A percentile compares a stretch with the other conserved stretches of the same genome.
Conservation (phyloP, 2,888 invertebrate genomes). For the Dendrolimus pini region DNA sequence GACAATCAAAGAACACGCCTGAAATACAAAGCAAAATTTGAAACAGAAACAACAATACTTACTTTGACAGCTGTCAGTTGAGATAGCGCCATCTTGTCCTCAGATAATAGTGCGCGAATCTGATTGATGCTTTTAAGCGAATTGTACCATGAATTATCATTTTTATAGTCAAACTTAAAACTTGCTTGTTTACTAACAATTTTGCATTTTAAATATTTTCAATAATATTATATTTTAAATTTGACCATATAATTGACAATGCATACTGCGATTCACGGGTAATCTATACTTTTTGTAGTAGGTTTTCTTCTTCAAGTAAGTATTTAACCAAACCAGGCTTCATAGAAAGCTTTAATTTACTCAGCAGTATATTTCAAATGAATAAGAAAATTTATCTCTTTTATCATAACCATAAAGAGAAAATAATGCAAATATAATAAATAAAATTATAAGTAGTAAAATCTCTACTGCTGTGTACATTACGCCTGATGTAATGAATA, state of each 20-base stretch:
- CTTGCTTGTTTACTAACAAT: too few species aligned
- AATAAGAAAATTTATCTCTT: neutral
- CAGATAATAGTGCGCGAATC: conserved; percentile 2
- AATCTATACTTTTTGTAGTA: conserved; percentile 17
- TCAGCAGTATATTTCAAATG: neutral
- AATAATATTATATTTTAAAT: neutral
- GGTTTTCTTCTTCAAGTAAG: conserved; percentile 3
- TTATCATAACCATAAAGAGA: neutral
- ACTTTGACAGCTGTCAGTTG: conserved; percentile 31
- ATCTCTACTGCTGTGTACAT: conserved; percentile 24
- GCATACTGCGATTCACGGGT: neutral
- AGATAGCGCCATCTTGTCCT: conserved; percentile 31
- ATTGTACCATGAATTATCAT: too few species aligned
- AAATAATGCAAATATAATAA: conserved; percentile 2
- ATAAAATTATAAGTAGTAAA: conserved; percentile 6
- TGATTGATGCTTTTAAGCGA: too few species aligned
- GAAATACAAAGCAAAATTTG: conserved; percentile 18
- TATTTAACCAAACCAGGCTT: neutral
- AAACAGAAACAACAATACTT: conserved; percentile 42
- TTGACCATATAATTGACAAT: neutral
- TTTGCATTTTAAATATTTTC: too few species aligned
- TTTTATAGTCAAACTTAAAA: too few species aligned
- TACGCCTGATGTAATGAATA: conserved; percentile 10
- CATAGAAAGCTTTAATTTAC: neutral
- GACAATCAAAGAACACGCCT: conserved; percentile 11